Conservation (phyloP, 2,888 invertebrate genomes). For the Anorthoa munda region DNA sequence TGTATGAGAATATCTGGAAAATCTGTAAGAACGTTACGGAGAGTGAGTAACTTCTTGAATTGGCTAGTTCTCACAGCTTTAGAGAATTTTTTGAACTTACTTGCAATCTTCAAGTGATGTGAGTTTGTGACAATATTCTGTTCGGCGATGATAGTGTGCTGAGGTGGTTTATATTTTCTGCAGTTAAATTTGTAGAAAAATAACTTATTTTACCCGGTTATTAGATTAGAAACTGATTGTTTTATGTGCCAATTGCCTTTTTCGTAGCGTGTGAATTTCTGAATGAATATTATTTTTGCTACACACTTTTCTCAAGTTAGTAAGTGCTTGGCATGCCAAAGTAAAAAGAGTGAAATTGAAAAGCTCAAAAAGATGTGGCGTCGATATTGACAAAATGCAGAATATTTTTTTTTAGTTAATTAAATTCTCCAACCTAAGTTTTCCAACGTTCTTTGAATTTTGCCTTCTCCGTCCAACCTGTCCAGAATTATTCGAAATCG, state of each 20-base stretch:
- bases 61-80: constrained; percentile 33
- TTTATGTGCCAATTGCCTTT: background rate
- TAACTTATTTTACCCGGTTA: background rate
- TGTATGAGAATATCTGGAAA: constrained; percentile 59
- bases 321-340: background rate
- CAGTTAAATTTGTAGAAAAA: background rate
- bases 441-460: no score
- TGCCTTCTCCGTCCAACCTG: no score
- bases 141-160: background rate
- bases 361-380: background rate
- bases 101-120: constrained; percentile 30
- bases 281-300: background rate
- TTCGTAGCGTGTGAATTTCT: background rate
- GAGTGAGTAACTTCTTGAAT: constrained; percentile 55
- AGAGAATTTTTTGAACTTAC: constrained; percentile 37
- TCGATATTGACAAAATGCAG: no score
- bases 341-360: background rate
- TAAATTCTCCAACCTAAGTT: no score
- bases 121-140: constrained; percentile 39
- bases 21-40: constrained; percentile 44
- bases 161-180: background rate
- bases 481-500: no score
- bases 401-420: no score
- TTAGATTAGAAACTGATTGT: no score
- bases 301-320: background rate